Evolutionary conservation across 2,797 vertebrate genomes (phyloP), one percentile per base, ranked within the genome.

Genomic region (Decapterus maruadsi): DNA sequence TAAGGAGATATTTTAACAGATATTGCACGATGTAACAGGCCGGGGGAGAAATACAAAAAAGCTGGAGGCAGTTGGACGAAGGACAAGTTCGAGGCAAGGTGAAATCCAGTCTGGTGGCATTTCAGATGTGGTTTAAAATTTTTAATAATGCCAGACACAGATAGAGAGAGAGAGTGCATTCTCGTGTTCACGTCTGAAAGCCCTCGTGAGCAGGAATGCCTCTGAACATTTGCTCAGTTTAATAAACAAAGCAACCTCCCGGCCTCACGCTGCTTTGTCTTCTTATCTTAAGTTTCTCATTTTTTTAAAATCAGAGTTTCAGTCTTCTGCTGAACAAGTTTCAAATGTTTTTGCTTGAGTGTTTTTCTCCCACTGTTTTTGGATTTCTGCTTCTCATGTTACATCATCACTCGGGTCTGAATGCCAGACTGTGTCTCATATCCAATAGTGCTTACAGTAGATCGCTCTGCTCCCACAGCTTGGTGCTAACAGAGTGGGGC

Each of bases 381-480:
- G 8, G 19, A 60, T 68, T 68, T 75, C 67, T 67, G 19, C 31
- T 64, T 73, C 54, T 58, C 48, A 68, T 29, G 60, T 88, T 90
- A 78, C 80, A 72, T 90, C 82, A 83, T 56, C 82, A 83, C 58
- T 81, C 63, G 40, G n/a, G 58, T 77, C 20, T 54, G 46, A 70
- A 76, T 78, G 86, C 87, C 86, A 91, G 82, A 71, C 45, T 58
- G 42, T 79, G 84, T 81, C 67, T 88, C 80, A 75, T 68, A 81
- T 83, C 77, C 75, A 87, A 82, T 82, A 56, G 74, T 77, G 75
- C 81, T 86, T 84, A 84, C 82, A 85, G 79, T 80, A 71, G 79
- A 84, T 87, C 83, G 77, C 74, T 87, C 85, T 84, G 87, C 82
- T 87, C 72, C 81, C 87, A 90, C 90, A 91, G 87, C 83, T 86